A percentile compares a stretch with the other conserved stretches of the same genome.
Evolutionary conservation across 2,113 vertebrate species (phyloP).

Genomic region (Rostratula benghalensis): DNA sequence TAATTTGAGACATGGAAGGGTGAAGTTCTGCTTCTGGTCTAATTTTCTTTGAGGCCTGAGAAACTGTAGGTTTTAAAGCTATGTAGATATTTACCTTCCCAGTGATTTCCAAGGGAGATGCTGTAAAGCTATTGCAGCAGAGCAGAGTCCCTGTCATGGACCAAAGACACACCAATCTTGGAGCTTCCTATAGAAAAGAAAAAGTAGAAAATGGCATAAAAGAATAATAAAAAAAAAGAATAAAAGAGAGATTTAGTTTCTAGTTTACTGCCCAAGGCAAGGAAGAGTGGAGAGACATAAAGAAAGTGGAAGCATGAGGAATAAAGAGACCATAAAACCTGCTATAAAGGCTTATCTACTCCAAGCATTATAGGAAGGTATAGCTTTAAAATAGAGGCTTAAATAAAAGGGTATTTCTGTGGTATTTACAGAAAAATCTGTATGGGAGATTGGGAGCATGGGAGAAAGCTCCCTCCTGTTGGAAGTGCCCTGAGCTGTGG

Average conservation of each 20-base stretch:
- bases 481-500: neutral
- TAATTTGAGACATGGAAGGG: neutral
- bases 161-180: neutral
- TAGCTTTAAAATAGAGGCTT: neutral
- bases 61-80: neutral
- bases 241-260: neutral
- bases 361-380: neutral
- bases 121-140: neutral
- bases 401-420: neutral
- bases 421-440: neutral
- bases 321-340: neutral
- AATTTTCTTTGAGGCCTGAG: neutral
- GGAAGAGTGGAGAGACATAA: neutral
- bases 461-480: neutral
- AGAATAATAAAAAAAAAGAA: neutral
- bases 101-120: neutral
- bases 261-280: neutral
- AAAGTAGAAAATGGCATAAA: neutral
- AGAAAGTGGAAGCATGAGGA: neutral
- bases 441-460: too few species aligned
- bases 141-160: neutral
- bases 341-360: neutral
- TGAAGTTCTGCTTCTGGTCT: neutral
- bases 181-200: neutral
- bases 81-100: neutral